Evolutionary conservation across 30 jellyfish, hydroid and myxozoan species (phyloP).

Genomic region (Catostylus mosaicus): DNA sequence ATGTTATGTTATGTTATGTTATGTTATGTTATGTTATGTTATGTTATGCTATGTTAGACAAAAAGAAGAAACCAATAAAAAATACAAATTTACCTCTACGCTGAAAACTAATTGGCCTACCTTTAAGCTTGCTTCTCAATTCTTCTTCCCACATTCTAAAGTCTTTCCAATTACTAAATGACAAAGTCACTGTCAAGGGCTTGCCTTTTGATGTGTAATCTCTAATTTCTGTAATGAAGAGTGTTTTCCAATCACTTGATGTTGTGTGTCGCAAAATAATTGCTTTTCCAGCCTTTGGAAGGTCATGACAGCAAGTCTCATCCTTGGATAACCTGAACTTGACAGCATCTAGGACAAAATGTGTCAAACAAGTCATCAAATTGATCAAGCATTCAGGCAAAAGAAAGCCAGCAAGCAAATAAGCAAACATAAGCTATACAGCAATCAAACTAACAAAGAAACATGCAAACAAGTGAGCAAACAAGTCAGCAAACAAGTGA

Average conservation of each 20-base stretch:
- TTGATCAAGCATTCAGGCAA: no score
- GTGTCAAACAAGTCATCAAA: no score
- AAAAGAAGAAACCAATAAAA: not conserved
- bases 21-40: not conserved
- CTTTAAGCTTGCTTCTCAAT: conserved; percentile 19
- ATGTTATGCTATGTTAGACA: not conserved
- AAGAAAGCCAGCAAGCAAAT: no score
- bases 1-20: not conserved
- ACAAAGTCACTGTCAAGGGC: not conserved
- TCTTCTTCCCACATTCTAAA: conserved; percentile 22
- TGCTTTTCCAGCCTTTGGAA: conserved; percentile 48
- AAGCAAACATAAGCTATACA: no score
- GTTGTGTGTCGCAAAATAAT: conserved; percentile 25
- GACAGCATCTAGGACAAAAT: conserved; percentile 22
- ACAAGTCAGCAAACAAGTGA: no score
- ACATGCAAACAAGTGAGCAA: no score
- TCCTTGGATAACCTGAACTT: not conserved
- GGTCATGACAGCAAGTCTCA: conserved; percentile 15
- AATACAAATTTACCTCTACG: not conserved
- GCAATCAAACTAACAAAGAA: no score
- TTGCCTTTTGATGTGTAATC: not conserved
- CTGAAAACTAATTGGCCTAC: conserved; percentile 1
- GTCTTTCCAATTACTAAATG: not conserved
- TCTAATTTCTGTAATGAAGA: conserved; percentile 25
- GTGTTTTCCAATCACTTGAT: conserved; percentile 15